Evolutionary conservation across 1,140 invertebrate genomes (phyloP), one percentile per base, ranked within the genome.

Genomic region (Aphis craccivora): DNA sequence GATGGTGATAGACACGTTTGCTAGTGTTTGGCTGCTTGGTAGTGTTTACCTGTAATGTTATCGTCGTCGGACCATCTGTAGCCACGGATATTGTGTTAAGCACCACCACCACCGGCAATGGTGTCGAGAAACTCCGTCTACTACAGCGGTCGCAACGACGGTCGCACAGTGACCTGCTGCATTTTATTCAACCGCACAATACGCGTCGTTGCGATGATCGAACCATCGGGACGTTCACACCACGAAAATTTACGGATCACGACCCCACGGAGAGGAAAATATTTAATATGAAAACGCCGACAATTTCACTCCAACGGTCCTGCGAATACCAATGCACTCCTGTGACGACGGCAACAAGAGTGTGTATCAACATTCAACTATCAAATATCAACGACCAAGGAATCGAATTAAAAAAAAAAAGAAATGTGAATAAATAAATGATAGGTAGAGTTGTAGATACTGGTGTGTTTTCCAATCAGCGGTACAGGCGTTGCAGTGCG

Each of bases 391-490:
- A 60, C 45, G 51, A 67, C 89, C 53, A 40, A 23, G 25, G 37
- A 67, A 55, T 30, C 23, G 22, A 30, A 40, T 40, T 89, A 89
- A 89, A 18, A 37, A 89, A 18, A 37, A 55, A 55, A 89, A 35
- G 37, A 53, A 37, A 37, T 89, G 48, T 14, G 48, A 37, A 53
- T 89, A 89, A 89, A 89, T 89, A 89, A 40, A 89, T 67, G 53
- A 60, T 67, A 43, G 53, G 60, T 76, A 76, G 60, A 76, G 30
- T 76, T 76, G 60, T 76, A 76, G 60, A 55, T 53, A 55, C 48
- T 89, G 53, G 53, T 60, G 53, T 11, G 87, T 88, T 40, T 90
- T 67, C 89, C 89, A 67, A 90, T 90, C 89, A 60, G 53, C 45
- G 23, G 43, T 37, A 55, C 5, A 55, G 37, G 25, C 0, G 0